phyloP scores from a whole-genome alignment of 2,113 vertebrate species.

The Oncorhynchus masou region DNA sequence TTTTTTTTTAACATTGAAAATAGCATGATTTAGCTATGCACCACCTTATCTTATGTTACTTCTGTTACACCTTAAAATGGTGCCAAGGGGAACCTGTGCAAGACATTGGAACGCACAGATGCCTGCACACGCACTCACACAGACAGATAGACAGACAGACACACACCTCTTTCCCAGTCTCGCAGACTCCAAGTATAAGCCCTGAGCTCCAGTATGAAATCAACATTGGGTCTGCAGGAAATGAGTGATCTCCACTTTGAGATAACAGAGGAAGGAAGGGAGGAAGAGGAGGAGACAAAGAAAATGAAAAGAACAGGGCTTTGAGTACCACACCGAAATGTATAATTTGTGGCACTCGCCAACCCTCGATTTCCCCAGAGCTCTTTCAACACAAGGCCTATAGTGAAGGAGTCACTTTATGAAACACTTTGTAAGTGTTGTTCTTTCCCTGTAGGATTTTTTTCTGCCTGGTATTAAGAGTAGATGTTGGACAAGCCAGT shows the following conservation, averaged over 20 bases:
- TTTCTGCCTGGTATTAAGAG: no score
- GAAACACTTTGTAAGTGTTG: no score
- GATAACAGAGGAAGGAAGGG: constrained; percentile 53
- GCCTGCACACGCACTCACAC: constrained; percentile 13
- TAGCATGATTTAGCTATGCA: no score
- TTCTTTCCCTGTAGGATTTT: no score
- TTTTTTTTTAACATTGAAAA: no score
- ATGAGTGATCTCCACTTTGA: constrained; percentile 70
- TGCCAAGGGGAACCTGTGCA: no score
- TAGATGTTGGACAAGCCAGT: no score
- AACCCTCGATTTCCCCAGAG: background rate
- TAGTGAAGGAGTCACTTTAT: no score
- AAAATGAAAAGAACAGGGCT: constrained; percentile 48
- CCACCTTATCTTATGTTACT: no score
- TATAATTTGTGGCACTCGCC: constrained; percentile 52
- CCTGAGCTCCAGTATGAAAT: constrained; percentile 48
- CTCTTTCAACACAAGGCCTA: no score
- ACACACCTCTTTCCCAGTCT: constrained; percentile 29
- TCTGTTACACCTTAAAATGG: no score
- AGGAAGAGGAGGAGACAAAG: constrained; percentile 29
- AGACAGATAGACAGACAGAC: constrained; percentile 19
- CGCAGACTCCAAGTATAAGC: constrained; percentile 63
- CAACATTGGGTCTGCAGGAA: constrained; percentile 67
- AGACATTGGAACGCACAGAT: no score
- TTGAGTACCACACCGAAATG: constrained; percentile 53